Conservation (phyloP, 2,888 invertebrate genomes). For the Cerceris ruficornis region DNA sequence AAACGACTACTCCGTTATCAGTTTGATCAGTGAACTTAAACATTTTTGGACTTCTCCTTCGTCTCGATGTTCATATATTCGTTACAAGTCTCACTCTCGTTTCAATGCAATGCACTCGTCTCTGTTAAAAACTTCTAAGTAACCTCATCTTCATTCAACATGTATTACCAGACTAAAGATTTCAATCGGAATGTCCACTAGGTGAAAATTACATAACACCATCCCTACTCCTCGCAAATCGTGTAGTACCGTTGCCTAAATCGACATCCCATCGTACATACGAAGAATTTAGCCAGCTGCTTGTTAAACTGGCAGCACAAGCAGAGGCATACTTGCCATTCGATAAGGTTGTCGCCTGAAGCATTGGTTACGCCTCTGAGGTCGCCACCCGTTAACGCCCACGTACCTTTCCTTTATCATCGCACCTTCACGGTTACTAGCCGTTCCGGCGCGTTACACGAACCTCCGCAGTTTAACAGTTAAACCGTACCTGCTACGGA, state of each 20-base stretch:
- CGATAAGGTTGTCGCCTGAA: constrained; percentile 61
- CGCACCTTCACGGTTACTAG: constrained; percentile 54
- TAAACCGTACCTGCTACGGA: constrained; percentile 32
- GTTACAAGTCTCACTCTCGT: too few relatives aligned
- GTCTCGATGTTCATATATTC: too few relatives aligned
- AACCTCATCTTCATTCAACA: too few relatives aligned
- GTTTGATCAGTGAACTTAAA: too few relatives aligned
- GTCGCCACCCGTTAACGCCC: constrained; percentile 62
- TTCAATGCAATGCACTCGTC: too few relatives aligned
- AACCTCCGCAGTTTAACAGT: constrained; percentile 45
- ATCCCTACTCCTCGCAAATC: too few relatives aligned
- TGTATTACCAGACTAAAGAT: too few relatives aligned
- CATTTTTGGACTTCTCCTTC: too few relatives aligned
- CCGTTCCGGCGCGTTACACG: constrained; percentile 48
- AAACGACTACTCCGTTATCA: too few relatives aligned
- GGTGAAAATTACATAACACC: too few relatives aligned
- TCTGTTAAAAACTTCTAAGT: too few relatives aligned
- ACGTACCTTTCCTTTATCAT: constrained; percentile 61
- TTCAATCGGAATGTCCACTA: too few relatives aligned
- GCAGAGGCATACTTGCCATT: constrained; percentile 60
- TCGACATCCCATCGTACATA: constrained; percentile 12
- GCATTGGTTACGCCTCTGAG: constrained; percentile 62
- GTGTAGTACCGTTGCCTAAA: not conserved
- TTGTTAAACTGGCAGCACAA: constrained; percentile 47
- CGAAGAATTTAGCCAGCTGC: constrained; percentile 17